Evolutionary conservation across 2,113 vertebrate species (phyloP), one percentile per base, ranked within the genome.

Genomic region (Boleophthalmus pectinirostris): DNA sequence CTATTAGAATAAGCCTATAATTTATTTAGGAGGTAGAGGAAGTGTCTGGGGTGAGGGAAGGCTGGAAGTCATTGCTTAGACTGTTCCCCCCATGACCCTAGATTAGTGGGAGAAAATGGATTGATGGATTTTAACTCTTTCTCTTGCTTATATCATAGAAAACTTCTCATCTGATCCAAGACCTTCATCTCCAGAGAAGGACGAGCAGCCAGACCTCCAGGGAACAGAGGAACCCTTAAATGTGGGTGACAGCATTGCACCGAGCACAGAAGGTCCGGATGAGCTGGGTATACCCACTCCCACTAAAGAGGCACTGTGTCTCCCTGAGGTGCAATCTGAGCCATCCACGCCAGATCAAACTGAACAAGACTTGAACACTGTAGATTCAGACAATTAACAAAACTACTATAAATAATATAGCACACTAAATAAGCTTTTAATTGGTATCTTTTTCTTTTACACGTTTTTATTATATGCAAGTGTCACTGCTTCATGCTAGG

Each of bases 401-500:
- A 15, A 2, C 29, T 33, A 38, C 61, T 6, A 25, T 45, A 12
- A 38, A 38, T 20, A 9, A 21, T 64, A 64, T 18, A 10, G 33
- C 20, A 38, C 33, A 64, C 6, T 35, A 35, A 11, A 63, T 63
- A 20, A 63, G 60, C 25, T 63, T 63, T 33, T 33, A 16, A 20
- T 9, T 35, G 10, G 38, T 43, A 43, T 43, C 0, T 12, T 64
- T 66, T 75, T 76, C 12, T 23, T 74, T 79, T 68, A 3, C 14
- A 12, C 53, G 23, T 70, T 81, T 79, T 61, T 1, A 72, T 82
- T 68, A 12, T 58, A 73, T 51, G 5, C 54, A 25, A 46, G 72
- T 80, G 46, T 35, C 69, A 60, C 47, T 76, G 63, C 80, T 83
- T 80, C 81, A 89, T 85, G 82, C 68, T 54, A 21, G n/a, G n/a